These are phyloP conservation scores for Campopleginae sp. DNA, from an alignment of 2,888 invertebrate genomes.

Conservation along the genomic window DNA sequence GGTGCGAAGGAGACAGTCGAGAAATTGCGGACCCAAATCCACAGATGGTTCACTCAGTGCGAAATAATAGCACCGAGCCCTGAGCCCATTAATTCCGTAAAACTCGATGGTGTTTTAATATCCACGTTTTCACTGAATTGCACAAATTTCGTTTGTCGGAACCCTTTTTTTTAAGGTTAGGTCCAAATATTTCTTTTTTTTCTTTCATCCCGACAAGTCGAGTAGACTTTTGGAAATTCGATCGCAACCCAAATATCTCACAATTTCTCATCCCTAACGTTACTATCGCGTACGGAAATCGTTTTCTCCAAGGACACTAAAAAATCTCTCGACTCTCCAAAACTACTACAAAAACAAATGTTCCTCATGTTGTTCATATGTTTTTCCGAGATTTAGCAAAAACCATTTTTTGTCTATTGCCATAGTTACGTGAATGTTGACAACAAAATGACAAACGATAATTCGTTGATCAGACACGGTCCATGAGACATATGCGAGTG, in stretches of 20 bases:
- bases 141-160: background rate
- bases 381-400: background rate
- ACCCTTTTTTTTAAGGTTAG: conserved; percentile 5
- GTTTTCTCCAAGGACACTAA: background rate
- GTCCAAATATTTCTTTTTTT: background rate
- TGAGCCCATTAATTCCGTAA: background rate
- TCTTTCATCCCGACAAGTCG: background rate
- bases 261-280: background rate
- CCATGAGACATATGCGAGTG: conserved; percentile 17
- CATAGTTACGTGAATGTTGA: conserved; percentile 34
- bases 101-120: background rate
- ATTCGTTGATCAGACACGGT: conserved; percentile 42
- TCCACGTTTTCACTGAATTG: background rate
- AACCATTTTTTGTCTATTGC: conserved; percentile 21
- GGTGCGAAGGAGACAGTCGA: background rate
- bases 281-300: background rate
- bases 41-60: background rate
- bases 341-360: background rate
- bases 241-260: background rate
- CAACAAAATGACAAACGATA: conserved; percentile 14
- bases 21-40: background rate
- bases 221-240: background rate
- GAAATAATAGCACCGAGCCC: background rate
- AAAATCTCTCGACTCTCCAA: background rate
- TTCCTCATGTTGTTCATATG: background rate